phyloP scores from a whole-genome alignment of 2,797 vertebrate genomes.

The Diceros bicornis region DNA sequence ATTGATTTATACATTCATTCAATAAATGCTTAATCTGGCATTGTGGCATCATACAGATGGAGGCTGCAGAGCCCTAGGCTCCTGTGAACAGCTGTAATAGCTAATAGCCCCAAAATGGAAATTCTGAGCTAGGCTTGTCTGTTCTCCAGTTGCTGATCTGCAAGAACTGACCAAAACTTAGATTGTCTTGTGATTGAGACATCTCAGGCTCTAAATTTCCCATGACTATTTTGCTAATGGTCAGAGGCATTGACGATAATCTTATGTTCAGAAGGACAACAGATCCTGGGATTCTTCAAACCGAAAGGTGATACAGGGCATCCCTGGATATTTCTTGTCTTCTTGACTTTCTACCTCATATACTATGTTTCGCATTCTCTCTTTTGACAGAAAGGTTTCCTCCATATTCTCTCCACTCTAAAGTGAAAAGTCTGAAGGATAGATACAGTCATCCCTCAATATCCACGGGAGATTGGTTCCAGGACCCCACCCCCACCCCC shows the following conservation, averaged over 20 bases:
- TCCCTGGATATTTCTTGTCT: not conserved
- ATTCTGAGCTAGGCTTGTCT: not conserved
- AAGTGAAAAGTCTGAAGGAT: constrained; percentile 35
- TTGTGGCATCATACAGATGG: not conserved
- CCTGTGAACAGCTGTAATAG: not conserved
- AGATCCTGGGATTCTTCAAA: not conserved
- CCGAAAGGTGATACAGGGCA: not conserved
- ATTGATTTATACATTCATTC: constrained; percentile 37
- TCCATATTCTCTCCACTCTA: constrained; percentile 1
- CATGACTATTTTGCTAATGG: not conserved
- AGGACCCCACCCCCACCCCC: too few species aligned
- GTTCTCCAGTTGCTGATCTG: not conserved
- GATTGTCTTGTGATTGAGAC: not conserved
- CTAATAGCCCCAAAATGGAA: constrained; percentile 46
- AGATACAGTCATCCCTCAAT: not conserved
- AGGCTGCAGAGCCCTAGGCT: not conserved
- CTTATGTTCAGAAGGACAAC: not conserved
- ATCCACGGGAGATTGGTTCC: too few species aligned
- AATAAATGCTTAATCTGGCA: constrained; percentile 51
- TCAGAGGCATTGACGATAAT: not conserved
- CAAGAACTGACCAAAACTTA: not conserved
- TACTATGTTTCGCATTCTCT: not conserved
- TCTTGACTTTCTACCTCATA: constrained; percentile 4
- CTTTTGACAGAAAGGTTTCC: not conserved
- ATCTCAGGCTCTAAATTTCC: not conserved